A percentile compares a stretch with the other conserved stretches of the same genome.
Evolutionary conservation across 2,797 vertebrate genomes (phyloP).

Genomic region (Hephaestus fuliginosus): DNA sequence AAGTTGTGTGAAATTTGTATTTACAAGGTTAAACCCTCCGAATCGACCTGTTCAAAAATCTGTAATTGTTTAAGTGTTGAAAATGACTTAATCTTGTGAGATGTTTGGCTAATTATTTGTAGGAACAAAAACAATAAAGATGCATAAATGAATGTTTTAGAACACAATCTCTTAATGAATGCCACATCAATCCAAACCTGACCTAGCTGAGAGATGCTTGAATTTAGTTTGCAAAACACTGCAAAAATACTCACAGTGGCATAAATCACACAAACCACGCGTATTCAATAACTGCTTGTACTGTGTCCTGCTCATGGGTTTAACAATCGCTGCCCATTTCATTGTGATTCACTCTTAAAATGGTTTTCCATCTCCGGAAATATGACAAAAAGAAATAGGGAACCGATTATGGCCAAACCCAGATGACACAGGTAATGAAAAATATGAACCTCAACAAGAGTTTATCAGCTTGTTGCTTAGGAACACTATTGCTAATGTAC

Average conservation of each 20-base stretch:
- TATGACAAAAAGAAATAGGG: constrained; percentile 14
- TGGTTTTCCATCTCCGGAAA: constrained; percentile 33
- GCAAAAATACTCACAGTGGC: constrained; percentile 8
- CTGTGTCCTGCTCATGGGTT: constrained; percentile 14
- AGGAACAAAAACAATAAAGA: neutral
- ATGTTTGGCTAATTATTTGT: neutral
- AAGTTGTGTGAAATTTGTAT: neutral
- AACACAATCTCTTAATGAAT: neutral
- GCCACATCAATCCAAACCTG: neutral
- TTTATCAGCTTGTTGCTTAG: constrained; percentile 57
- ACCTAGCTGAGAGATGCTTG: neutral
- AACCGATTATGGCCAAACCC: constrained; percentile 3
- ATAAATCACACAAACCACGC: constrained; percentile 1
- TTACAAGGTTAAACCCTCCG: neutral
- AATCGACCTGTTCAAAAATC: neutral
- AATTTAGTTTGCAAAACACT: constrained; percentile 29
- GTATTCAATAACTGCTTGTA: neutral
- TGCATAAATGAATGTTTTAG: neutral
- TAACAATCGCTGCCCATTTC: neutral
- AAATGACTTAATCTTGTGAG: neutral
- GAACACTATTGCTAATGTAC: constrained; percentile 41
- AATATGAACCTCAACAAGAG: constrained; percentile 1
- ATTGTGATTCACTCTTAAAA: constrained; percentile 29
- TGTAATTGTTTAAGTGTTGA: neutral
- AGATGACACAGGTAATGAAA: constrained; percentile 4